These are phyloP conservation scores for Acleris sparsana DNA, from an alignment of 2,888 invertebrate species.

Conservation along the genomic window DNA sequence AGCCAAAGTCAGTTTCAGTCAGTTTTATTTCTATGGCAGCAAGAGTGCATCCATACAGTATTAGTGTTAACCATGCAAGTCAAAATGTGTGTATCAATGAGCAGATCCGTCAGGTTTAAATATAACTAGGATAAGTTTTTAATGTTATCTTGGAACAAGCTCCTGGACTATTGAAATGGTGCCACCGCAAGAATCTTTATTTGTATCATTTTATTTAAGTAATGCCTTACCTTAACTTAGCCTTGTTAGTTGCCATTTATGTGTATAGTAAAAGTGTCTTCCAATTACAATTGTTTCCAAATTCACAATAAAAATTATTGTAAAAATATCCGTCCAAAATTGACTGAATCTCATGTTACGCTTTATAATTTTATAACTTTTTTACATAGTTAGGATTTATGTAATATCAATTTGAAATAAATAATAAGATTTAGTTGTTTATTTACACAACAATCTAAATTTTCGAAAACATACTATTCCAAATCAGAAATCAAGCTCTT, in stretches of 20 bases:
- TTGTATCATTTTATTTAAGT: slow-evolving; percentile 11
- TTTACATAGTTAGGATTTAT: slow-evolving; percentile 29
- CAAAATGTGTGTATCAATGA: no score
- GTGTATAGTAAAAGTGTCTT: slow-evolving; percentile 25
- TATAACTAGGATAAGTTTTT: not conserved
- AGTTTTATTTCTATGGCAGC: no score
- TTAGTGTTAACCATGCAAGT: no score
- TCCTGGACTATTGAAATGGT: not conserved
- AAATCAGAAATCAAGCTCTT: slow-evolving; percentile 60
- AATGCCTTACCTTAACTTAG: slow-evolving; percentile 28
- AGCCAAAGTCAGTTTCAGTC: no score
- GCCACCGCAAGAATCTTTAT: slow-evolving; percentile 10
- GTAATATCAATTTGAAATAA: slow-evolving; percentile 33
- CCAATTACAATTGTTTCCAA: slow-evolving; percentile 4
- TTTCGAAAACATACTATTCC: slow-evolving; percentile 38
- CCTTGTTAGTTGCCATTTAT: slow-evolving; percentile 16
- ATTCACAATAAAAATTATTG: slow-evolving; percentile 26
- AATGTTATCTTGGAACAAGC: slow-evolving; percentile 1
- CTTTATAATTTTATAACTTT: slow-evolving; percentile 51
- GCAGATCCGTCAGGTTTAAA: not conserved
- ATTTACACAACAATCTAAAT: slow-evolving; percentile 14
- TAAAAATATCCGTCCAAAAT: slow-evolving; percentile 72
- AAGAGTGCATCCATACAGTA: no score
- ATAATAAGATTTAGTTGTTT: slow-evolving; percentile 7
- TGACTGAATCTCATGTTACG: slow-evolving; percentile 70